A percentile compares a stretch with the other conserved stretches of the same genome.
Conservation (phyloP, 2,888 invertebrate genomes). For the Erannis defoliaria region DNA sequence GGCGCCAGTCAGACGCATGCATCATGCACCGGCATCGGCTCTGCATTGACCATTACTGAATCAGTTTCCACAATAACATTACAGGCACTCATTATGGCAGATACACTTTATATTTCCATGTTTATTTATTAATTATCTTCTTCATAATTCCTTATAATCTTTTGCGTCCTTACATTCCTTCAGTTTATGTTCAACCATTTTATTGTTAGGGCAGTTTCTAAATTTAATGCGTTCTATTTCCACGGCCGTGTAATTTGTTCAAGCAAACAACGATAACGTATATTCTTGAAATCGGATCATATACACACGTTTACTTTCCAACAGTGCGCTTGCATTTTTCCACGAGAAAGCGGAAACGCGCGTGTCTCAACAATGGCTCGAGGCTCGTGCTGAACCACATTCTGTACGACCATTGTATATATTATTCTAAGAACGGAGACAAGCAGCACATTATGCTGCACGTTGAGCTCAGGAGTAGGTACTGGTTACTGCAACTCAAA, state of each 20-base stretch:
- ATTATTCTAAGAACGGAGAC: constrained; percentile 74
- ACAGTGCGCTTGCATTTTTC: constrained; percentile 81
- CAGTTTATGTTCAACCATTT: background rate
- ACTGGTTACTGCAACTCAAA: constrained; percentile 33
- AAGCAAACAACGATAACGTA: background rate
- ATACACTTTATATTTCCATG: constrained; percentile 5
- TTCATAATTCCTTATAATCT: background rate
- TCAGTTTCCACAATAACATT: constrained; percentile 33
- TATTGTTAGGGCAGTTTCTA: background rate
- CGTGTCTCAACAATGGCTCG: constrained; percentile 79
- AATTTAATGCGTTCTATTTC: constrained; percentile 1
- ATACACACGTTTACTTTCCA: constrained; percentile 75
- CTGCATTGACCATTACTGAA: constrained; percentile 39
- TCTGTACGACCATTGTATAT: constrained; percentile 74
- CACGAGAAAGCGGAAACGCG: constrained; percentile 85
- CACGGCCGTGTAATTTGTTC: constrained; percentile 1
- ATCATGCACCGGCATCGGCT: constrained; percentile 42
- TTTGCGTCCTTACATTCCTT: background rate
- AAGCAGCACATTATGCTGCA: constrained; percentile 48
- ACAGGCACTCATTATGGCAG: constrained; percentile 4
- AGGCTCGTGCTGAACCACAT: constrained; percentile 76
- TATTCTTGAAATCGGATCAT: constrained; percentile 60
- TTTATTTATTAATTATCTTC: background rate
- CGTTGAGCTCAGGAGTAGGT: constrained; percentile 22
- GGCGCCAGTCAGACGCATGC: constrained; percentile 67